Evolutionary conservation across 2,888 invertebrate species (phyloP).

Genomic region (Stenoptilia bipunctidactyla): DNA sequence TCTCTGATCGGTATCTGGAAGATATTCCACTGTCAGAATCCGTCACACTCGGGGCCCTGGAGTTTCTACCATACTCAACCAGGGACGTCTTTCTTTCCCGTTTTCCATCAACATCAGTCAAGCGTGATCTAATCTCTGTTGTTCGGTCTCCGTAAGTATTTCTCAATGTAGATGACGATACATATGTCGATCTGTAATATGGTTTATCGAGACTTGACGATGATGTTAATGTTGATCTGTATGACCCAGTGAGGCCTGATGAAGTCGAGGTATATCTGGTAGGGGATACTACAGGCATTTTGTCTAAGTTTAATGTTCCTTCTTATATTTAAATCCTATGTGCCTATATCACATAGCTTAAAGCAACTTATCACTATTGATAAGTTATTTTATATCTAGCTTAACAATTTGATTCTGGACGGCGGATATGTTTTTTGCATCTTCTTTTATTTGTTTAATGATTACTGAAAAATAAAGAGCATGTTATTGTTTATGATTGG

Average conservation of each 20-base stretch:
- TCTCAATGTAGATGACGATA: slow-evolving; percentile 34
- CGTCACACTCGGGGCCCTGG: slow-evolving; percentile 54
- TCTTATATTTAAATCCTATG: neutral
- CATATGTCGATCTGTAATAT: slow-evolving; percentile 56
- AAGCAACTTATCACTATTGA: too few species aligned
- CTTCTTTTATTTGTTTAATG: slow-evolving; percentile 14
- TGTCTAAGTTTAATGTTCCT: slow-evolving; percentile 13
- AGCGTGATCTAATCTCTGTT: slow-evolving; percentile 48
- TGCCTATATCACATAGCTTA: slow-evolving; percentile 1
- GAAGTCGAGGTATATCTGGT: slow-evolving; percentile 57
- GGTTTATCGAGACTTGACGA: slow-evolving; percentile 67
- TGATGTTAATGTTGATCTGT: slow-evolving; percentile 51
- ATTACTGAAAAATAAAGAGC: slow-evolving; percentile 7
- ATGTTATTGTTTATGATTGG: neutral
- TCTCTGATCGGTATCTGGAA: slow-evolving; percentile 41
- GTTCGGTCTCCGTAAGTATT: slow-evolving; percentile 42
- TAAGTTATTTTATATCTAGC: too few species aligned
- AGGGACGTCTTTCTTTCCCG: slow-evolving; percentile 49
- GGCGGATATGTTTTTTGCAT: slow-evolving; percentile 52
- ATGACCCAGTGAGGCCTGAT: slow-evolving; percentile 60
- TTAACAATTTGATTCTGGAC: slow-evolving; percentile 36
- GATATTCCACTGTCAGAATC: slow-evolving; percentile 62
- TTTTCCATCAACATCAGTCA: slow-evolving; percentile 50
- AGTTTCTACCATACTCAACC: slow-evolving; percentile 42
- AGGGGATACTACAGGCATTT: slow-evolving; percentile 73